Percentiles rank a stretch among this genome's conserved stretches.
Conservation (phyloP, 2,113 vertebrate genomes). For the Kryptolebias marmoratus region DNA sequence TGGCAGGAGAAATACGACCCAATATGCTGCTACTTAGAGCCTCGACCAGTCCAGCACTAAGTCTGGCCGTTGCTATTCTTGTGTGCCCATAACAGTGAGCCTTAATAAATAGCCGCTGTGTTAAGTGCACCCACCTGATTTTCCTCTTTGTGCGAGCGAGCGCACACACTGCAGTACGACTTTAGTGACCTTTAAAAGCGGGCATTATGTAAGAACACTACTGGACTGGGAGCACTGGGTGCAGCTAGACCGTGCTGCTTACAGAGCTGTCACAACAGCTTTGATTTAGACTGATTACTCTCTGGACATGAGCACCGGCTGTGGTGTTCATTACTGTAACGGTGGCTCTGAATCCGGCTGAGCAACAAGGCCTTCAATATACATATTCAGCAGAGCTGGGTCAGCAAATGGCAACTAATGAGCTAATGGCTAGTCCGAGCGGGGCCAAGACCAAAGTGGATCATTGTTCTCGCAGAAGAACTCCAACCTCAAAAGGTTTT, state of each 20-base stretch:
- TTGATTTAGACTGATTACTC: slow-evolving; percentile 63
- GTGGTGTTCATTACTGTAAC: slow-evolving; percentile 50
- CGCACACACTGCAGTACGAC: neutral
- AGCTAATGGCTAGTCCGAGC: too few species aligned
- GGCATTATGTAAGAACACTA: slow-evolving; percentile 56
- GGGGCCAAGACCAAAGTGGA: too few species aligned
- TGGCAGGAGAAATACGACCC: slow-evolving; percentile 59
- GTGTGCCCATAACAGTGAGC: slow-evolving; percentile 13
- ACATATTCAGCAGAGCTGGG: slow-evolving; percentile 28
- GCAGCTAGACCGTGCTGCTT: slow-evolving; percentile 50
- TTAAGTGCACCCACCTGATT: slow-evolving; percentile 16
- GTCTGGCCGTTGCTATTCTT: slow-evolving; percentile 39
- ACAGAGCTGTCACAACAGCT: slow-evolving; percentile 63
- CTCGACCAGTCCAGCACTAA: slow-evolving; percentile 29
- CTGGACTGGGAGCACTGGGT: slow-evolving; percentile 55
- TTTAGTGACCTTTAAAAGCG: slow-evolving; percentile 23
- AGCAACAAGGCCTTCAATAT: slow-evolving; percentile 52
- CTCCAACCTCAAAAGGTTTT: too few species aligned
- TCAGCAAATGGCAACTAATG: slow-evolving; percentile 39
- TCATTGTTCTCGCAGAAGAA: too few species aligned
- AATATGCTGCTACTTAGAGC: slow-evolving; percentile 39
- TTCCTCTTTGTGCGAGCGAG: slow-evolving; percentile 4
- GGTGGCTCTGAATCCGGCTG: slow-evolving; percentile 35
- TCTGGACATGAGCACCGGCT: slow-evolving; percentile 29
- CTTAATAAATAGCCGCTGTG: slow-evolving; percentile 7